phyloP scores from a whole-genome alignment of 2,888 invertebrate species.

The Pinctada fucata region DNA sequence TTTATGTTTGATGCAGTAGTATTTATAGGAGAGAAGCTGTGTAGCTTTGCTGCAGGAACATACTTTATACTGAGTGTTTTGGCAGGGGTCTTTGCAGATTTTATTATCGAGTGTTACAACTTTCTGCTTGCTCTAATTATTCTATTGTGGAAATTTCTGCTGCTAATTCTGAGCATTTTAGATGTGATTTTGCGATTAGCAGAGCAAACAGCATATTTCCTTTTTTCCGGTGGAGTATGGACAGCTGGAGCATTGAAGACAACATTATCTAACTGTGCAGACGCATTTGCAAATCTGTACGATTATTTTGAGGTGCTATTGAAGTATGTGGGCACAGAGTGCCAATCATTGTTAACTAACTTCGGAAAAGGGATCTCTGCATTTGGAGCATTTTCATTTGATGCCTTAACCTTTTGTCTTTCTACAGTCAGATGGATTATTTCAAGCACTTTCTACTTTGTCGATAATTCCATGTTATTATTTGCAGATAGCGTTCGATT shows the following conservation, averaged over 20 bases:
- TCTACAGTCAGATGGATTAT: conserved; percentile 32
- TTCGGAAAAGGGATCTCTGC: conserved; percentile 44
- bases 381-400: conserved; percentile 39
- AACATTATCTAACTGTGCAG: conserved; percentile 28
- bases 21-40: not conserved
- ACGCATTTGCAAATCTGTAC: not conserved
- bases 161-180: conserved; percentile 46
- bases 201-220: conserved; percentile 47
- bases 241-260: conserved; percentile 45
- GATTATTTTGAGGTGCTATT: not conserved
- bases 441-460: conserved; percentile 21
- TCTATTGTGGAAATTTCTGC: conserved; percentile 51
- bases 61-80: conserved; percentile 40
- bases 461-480: conserved; percentile 36
- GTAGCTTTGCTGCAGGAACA: conserved; percentile 27
- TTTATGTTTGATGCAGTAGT: not conserved
- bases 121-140: conserved; percentile 46
- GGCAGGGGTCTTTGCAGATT: conserved; percentile 39
- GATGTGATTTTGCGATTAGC: conserved; percentile 45
- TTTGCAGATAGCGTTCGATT: conserved; percentile 41
- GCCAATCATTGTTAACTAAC: conserved; percentile 42
- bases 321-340: conserved; percentile 38
- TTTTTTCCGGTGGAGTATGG: conserved; percentile 51
- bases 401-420: conserved; percentile 11
- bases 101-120: conserved; percentile 46